Evolutionary conservation across 2,888 invertebrate species (phyloP), one percentile per base, ranked within the genome.

Genomic region (Drosophila fulvimacula): DNA sequence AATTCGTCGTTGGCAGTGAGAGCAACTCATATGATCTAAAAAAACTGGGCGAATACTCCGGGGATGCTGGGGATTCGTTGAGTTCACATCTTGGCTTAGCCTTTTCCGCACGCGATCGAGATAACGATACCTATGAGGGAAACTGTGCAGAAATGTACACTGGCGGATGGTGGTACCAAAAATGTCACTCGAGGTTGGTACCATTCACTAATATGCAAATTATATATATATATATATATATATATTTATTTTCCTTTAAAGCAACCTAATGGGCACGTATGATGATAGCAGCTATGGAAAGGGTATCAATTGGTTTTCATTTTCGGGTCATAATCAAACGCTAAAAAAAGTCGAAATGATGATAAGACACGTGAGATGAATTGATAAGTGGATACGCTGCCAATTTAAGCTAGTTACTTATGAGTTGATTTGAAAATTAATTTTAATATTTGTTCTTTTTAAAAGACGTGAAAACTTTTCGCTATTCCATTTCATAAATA

Each of bases 131-230:
- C 7, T 95, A 95, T 95, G 93, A 93, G 6, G 95, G 95, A 49
- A 94, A 94, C 60, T 96, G 96, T 90, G 95, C 95, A 0, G 90
- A 93, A 46, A 93, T 94, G 49, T 95, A 95, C 73, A 94, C 94
- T 0, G 96, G 95, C 0, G 95, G 94, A 7, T 96, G 96, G 96
- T 96, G 96, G 96, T 95, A 95, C 88, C 94, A 94, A 77, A 94
- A 94, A 58, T 95, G 95, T 78, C 95, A 95, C 71, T 94, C 94
- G 75, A 94, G 94, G 94, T 94, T 77, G 0, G 62, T 55, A 30
- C 7, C 7, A 30, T 27, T 3, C 27, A 27, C 27, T 27, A 6
- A 27, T 27, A 6, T 0, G 27, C 4, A 27, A 27, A 27, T 27
- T 4, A 27, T 27, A 27, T 27, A 27, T 6, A 27, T 30, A 30